Evolutionary conservation across 1,140 invertebrate genomes (phyloP).

Genomic region (Hydropsyche tenuis): DNA sequence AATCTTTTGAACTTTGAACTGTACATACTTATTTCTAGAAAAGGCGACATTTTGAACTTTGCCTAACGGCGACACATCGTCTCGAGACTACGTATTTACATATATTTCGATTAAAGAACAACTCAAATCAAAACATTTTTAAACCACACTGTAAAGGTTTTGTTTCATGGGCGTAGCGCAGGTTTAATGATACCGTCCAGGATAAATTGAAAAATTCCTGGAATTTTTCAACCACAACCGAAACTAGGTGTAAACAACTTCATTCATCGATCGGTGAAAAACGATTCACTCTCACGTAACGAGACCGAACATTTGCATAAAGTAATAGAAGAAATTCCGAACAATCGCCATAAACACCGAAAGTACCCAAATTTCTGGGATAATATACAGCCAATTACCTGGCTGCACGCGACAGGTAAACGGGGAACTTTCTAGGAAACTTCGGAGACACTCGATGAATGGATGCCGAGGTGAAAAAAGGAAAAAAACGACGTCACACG

Average conservation of each 20-base stretch:
- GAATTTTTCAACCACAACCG: conserved; percentile 16
- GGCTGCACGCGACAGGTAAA: not conserved
- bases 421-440: conserved; percentile 3
- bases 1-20: too few species aligned
- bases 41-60: too few species aligned
- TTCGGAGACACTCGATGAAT: not conserved
- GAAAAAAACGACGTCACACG: not conserved
- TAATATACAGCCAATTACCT: not conserved
- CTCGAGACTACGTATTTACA: too few species aligned
- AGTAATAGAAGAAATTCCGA: conserved; percentile 4
- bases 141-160: not conserved
- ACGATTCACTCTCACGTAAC: not conserved
- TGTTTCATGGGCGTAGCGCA: not conserved
- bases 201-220: conserved; percentile 36
- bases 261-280: conserved; percentile 23
- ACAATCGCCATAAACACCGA: not conserved
- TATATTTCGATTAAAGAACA: not conserved
- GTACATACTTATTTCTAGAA: too few species aligned
- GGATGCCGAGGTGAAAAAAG: not conserved
- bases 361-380: not conserved
- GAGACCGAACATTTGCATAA: conserved; percentile 4
- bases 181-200: not conserved
- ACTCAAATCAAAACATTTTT: not conserved
- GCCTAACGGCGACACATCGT: too few species aligned
- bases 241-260: conserved; percentile 38